These are phyloP conservation scores for Monodelphis domestica DNA, from an alignment of 2,797 vertebrate species.

Conservation along the genomic window DNA sequence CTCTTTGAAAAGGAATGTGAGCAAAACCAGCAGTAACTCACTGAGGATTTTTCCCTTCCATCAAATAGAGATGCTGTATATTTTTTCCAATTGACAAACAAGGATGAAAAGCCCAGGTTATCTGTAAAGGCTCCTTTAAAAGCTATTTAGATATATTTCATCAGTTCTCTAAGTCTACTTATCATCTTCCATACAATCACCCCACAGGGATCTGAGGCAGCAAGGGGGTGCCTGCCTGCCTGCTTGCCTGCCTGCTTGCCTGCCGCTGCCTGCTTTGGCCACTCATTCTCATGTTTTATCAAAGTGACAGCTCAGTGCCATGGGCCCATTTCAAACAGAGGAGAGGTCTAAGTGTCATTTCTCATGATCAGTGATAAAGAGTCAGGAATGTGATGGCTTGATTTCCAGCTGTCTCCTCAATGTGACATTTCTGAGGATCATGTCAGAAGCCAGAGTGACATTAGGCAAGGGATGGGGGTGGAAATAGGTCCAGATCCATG, in stretches of 20 bases:
- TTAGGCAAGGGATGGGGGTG: neutral
- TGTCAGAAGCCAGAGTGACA: conserved; percentile 24
- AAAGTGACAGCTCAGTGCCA: conserved; percentile 77
- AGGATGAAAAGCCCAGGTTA: conserved; percentile 3
- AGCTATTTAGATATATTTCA: neutral
- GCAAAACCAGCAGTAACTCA: neutral
- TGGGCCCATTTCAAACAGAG: conserved; percentile 72
- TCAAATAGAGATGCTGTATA: neutral
- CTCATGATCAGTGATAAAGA: conserved; percentile 74
- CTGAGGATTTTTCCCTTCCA: neutral
- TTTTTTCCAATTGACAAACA: neutral
- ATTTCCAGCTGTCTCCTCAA: conserved; percentile 60
- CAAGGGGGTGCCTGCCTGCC: neutral
- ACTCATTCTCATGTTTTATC: conserved; percentile 71
- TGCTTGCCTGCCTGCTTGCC: neutral
- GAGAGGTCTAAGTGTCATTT: conserved; percentile 71
- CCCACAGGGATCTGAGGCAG: conserved; percentile 7
- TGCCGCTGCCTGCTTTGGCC: conserved; percentile 46
- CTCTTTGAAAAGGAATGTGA: too few relatives aligned
- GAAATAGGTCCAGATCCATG: neutral
- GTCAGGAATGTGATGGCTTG: conserved; percentile 60
- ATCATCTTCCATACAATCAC: neutral
- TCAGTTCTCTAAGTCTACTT: neutral
- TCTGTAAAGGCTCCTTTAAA: conserved; percentile 20
- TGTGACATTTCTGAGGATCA: conserved; percentile 2